Base-by-base conservation (phyloP, 2,113 vertebrate genomes). In the Microtus pennsylvanicus region DNA sequence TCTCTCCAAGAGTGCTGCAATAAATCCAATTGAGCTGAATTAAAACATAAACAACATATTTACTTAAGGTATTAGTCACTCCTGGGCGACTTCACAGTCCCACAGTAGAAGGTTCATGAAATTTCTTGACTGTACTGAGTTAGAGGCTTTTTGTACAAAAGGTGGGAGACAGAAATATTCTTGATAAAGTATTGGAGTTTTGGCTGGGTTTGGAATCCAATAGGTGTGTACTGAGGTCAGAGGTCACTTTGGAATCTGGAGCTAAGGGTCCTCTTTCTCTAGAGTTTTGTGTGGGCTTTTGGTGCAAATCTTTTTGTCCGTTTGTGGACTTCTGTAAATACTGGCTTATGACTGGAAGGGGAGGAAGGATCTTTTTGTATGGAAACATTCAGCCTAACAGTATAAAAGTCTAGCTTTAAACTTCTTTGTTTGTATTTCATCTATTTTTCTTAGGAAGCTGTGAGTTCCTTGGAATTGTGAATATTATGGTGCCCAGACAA, bases 401-500 rank as follows among this genome's bases (percentile, higher is more conserved):
- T 78, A 21, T 65, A 55, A 89, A 77, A 87, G 38, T 91, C 76
- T 94, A 89, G 95, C 72, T 77, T 87, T 70, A 69, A 87, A n/a
- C 4, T 83, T 26, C 4, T 83, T 26, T 38, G 58, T 67, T 11
- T 70, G 11, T 65, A 30, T 21, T 87, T 38, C 13, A n/a, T 90
- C n/a, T 74, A 55, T 8, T n/a, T 30, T 89, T 67, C 58, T 26
- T 91, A 38, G 7, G 90, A 35, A 92, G 10, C 95, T 97, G 0
- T 74, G 98, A 98, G 89, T 95, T 93, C 94, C 98, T 96, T 87
- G 47, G 96, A 95, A 98, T 99, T 80, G 67, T 98, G 61, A 97
- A 97, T 58, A 98, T 55, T 98, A 98, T 0, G 98, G 98, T 91
- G 97, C 98, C 93, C 97, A 96, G 28, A 90, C 99, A 74, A 98